Conservation (phyloP, 1,140 invertebrate species). For the Eupristina koningsbergeri region DNA sequence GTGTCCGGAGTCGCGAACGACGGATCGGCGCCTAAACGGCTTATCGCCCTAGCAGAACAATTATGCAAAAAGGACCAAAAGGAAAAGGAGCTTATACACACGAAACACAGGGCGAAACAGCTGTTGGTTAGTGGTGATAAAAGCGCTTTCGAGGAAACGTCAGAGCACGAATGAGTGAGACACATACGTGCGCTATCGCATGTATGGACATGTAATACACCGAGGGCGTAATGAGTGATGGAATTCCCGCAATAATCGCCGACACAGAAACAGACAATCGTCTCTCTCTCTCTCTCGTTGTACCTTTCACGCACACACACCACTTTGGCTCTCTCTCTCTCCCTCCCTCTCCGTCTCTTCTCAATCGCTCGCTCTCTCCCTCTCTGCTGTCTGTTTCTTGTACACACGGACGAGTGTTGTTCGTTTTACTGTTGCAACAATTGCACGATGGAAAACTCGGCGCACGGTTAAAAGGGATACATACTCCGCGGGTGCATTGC, state of each 20-base stretch:
- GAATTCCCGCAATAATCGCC: conserved; percentile 48
- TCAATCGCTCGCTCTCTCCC: too few relatives aligned
- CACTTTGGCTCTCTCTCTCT: too few relatives aligned
- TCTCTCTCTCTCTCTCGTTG: conserved; percentile 16
- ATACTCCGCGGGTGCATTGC: background rate
- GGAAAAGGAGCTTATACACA: background rate
- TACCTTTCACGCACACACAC: conserved; percentile 35
- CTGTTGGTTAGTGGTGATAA: conserved; percentile 39
- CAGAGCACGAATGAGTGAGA: conserved; percentile 1
- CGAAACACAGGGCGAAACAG: conserved; percentile 35
- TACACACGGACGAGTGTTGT: background rate
- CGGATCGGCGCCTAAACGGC: background rate
- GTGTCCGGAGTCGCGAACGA: background rate
- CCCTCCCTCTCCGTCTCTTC: background rate
- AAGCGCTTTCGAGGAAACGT: conserved; percentile 28
- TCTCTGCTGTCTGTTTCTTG: too few relatives aligned
- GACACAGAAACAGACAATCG: conserved; percentile 15
- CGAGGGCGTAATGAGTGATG: conserved; percentile 31
- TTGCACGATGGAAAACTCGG: background rate
- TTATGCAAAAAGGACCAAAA: conserved; percentile 5
- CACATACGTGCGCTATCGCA: background rate
- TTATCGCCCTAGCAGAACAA: background rate
- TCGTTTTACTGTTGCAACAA: conserved; percentile 3
- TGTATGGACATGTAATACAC: background rate
- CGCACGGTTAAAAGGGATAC: background rate